Evolutionary conservation across 2,113 vertebrate species (phyloP), one percentile per base, ranked within the genome.

Genomic region (Amphiprion ocellaris): DNA sequence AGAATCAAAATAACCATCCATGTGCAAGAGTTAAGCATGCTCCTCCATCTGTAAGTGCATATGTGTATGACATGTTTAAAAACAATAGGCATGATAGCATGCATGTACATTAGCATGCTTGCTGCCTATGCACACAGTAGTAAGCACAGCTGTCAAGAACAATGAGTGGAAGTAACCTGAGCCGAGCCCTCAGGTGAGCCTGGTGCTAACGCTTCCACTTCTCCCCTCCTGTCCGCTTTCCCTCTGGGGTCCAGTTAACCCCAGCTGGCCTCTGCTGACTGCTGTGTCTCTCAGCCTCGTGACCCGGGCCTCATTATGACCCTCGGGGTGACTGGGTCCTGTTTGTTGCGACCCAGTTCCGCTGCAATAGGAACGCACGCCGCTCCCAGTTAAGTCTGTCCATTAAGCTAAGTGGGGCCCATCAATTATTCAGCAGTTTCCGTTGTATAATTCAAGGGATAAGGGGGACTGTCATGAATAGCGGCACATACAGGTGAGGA

Each of bases 371-470:
- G 63, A 87, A 77, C 21, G 24, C 63, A 79, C 62, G 53, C 64
- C 49, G 71, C 86, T 88, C 78, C 76, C 85, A 77, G 91, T 92
- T 91, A 92, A 92, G 90, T 87, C 87, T 76, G 75, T 87, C 91
- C 93, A 94, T 94, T 92, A 94, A 87, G 88, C 89, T 93, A 93
- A 94, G 92, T 93, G 93, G 84, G 79, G 30, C 24, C 63, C 24
- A 87, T 94, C 54, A 74, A 93, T 94, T 91, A 94, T 94, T 90
- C 68, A 93, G 30, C 60, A 39, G 70, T 61, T 87, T 63, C 19
- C 65, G 0, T 80, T 94, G 85, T 73, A 91, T 94, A 91, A 94
- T 94, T 93, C 81, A 94, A 62, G 23, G 26, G 66, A 79, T 76
- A 21, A 74, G 70, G 74, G 65, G 47, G 74, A 53, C 70, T 78